Conservation (phyloP, 2,113 vertebrate species). For the Grantiella picta region DNA sequence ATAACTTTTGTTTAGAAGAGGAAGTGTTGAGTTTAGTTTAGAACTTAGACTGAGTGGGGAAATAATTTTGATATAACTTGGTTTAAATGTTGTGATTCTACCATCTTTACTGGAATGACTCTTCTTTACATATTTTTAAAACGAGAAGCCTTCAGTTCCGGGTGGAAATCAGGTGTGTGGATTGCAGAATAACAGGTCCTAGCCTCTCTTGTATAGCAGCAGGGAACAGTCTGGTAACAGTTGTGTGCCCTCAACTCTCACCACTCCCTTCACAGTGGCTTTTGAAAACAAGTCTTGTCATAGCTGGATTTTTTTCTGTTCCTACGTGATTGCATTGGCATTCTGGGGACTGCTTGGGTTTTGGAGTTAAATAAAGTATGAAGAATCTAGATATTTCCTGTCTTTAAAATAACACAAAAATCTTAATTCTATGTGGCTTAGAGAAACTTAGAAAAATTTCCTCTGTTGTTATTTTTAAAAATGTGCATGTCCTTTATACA, state of each 20-base stretch:
- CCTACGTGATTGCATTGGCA: neutral
- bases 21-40: neutral
- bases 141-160: neutral
- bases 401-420: neutral
- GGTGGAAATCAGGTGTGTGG: neutral
- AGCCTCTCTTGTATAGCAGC: neutral
- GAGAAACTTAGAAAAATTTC: neutral
- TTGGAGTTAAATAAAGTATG: neutral
- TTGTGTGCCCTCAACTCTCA: neutral
- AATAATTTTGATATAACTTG: neutral
- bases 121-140: neutral
- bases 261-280: neutral
- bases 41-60: neutral
- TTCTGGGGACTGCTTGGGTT: neutral
- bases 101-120: neutral
- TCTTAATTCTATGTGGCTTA: neutral
- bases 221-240: neutral
- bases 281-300: neutral
- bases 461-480: neutral
- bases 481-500: neutral
- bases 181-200: neutral
- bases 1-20: neutral
- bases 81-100: neutral
- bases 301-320: neutral
- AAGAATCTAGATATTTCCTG: neutral